A percentile compares a stretch with the other conserved stretches of the same genome.
These are phyloP conservation scores for Drosophila grimshawi DNA, from an alignment of 1,140 invertebrate genomes.

Conservation along the genomic window DNA sequence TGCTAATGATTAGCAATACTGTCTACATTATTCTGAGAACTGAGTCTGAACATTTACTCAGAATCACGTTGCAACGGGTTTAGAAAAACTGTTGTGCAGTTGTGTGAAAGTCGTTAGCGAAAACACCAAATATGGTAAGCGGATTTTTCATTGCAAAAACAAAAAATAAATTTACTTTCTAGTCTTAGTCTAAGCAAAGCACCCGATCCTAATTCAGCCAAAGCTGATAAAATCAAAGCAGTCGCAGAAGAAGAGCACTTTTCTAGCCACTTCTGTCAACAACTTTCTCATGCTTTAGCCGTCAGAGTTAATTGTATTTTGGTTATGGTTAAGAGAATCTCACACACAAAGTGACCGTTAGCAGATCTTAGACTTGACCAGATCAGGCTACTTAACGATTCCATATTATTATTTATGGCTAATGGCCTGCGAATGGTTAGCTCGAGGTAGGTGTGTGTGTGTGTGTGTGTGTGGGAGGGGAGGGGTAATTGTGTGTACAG, in stretches of 20 bases:
- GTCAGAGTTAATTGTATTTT: constrained; percentile 61
- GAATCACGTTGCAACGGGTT: constrained; percentile 40
- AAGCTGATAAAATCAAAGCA: constrained; percentile 5
- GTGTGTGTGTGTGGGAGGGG: too few relatives aligned
- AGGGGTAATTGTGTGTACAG: constrained; percentile 15
- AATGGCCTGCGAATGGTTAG: constrained; percentile 9
- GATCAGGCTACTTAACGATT: constrained; percentile 63
- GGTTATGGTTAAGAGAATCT: constrained; percentile 55
- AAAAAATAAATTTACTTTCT: constrained; percentile 72
- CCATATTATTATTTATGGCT: constrained; percentile 64
- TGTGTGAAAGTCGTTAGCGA: constrained; percentile 66
- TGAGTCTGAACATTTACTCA: constrained; percentile 9
- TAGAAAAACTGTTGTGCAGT: constrained; percentile 22
- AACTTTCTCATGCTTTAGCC: constrained; percentile 74
- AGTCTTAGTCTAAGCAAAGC: constrained; percentile 44
- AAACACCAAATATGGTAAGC: constrained; percentile 63
- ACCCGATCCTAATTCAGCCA: constrained; percentile 22
- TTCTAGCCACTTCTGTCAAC: constrained; percentile 70
- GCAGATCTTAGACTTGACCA: constrained; percentile 17
- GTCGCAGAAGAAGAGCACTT: background rate
- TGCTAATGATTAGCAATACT: background rate
- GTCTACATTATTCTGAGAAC: background rate
- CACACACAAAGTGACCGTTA: constrained; percentile 56
- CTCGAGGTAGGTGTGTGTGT: too few relatives aligned
- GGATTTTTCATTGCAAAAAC: constrained; percentile 53